A percentile compares a stretch with the other conserved stretches of the same genome.
Conservation (phyloP, 2,113 vertebrate genomes). For the Nansenia antarctica region DNA sequence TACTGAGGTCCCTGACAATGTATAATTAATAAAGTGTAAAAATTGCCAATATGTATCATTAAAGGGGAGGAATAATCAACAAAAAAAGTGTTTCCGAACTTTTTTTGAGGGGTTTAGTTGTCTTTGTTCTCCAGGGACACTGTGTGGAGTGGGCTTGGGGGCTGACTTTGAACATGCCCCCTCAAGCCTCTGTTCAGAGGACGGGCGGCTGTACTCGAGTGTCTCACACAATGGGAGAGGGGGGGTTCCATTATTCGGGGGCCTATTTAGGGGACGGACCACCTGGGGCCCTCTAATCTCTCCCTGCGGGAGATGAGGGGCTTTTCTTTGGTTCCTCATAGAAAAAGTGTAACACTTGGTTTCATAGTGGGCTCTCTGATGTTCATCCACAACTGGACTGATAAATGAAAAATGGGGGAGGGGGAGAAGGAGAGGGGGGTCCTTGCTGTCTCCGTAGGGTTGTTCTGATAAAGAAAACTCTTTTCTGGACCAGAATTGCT, state of each 20-base stretch:
- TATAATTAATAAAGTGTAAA: neutral
- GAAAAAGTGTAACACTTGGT: slow-evolving; percentile 15
- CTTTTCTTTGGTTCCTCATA: slow-evolving; percentile 10
- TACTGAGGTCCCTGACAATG: too few species aligned
- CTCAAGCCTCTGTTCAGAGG: too few species aligned
- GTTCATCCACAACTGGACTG: neutral
- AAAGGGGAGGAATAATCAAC: neutral
- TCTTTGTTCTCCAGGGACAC: too few species aligned
- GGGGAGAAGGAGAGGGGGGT: neutral
- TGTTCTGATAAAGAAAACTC: neutral
- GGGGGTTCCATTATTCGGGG: neutral
- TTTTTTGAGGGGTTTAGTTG: too few species aligned
- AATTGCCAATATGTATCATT: neutral
- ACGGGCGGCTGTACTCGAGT: too few species aligned
- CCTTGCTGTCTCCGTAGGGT: neutral
- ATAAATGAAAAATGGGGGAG: neutral
- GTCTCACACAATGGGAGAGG: neutral
- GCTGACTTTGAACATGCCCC: neutral
- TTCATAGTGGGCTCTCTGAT: slow-evolving; percentile 19
- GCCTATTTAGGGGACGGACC: slow-evolving; percentile 17
- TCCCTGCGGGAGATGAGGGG: slow-evolving; percentile 5
- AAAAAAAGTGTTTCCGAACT: neutral
- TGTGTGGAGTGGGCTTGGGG: neutral
- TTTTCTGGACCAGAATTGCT: neutral
- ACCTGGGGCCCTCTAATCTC: slow-evolving; percentile 34